Evolutionary conservation across 2,113 vertebrate species (phyloP).

Genomic region (Quiscalus mexicanus): DNA sequence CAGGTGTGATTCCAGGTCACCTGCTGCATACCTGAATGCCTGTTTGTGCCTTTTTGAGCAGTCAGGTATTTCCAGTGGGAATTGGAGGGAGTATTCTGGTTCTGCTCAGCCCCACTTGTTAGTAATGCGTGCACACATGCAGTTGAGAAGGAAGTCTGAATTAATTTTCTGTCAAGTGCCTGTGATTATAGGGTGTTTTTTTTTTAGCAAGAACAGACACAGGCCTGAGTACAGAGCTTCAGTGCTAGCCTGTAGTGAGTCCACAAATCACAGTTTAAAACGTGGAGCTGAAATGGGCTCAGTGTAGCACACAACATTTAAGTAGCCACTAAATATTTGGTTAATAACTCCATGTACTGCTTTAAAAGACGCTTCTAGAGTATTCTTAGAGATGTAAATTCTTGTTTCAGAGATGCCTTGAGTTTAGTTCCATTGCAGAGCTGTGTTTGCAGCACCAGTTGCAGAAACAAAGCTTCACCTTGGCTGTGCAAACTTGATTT

Average conservation of each 20-base stretch:
- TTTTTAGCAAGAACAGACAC: background rate
- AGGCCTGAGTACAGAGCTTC: background rate
- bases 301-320: background rate
- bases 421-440: background rate
- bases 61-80: background rate
- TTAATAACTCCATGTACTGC: background rate
- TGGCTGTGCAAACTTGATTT: background rate
- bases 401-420: background rate
- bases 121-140: fast-evolving
- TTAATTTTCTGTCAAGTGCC: background rate
- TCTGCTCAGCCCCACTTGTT: background rate
- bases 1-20: background rate
- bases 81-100: background rate
- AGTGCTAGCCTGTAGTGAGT: background rate
- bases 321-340: background rate
- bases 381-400: background rate
- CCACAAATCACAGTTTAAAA: background rate
- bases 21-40: fast-evolving
- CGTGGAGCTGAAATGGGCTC: background rate
- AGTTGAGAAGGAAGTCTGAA: background rate
- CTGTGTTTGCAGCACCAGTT: background rate
- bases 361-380: background rate
- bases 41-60: background rate
- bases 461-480: background rate
- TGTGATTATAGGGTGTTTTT: background rate